Conservation (phyloP, 2,113 vertebrate genomes). For the Telmatochromis sp. region DNA sequence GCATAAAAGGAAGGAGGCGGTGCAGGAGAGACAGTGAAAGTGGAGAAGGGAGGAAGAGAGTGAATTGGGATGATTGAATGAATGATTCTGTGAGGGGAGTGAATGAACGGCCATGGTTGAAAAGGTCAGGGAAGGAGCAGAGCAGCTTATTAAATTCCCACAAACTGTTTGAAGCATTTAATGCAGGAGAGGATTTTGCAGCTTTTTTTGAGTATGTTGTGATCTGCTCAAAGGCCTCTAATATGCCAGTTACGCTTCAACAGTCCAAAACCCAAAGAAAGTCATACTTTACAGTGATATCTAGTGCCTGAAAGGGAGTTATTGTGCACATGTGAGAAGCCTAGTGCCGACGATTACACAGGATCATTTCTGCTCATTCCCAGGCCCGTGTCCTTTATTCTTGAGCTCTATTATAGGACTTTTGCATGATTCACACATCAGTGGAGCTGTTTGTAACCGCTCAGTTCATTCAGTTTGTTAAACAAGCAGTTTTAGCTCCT, state of each 20-base stretch:
- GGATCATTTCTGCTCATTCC: background rate
- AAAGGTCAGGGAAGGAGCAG: constrained; percentile 34
- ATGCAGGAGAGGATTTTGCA: background rate
- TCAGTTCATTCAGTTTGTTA: background rate
- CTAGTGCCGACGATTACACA: background rate
- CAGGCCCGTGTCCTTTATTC: background rate
- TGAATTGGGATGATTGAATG: constrained; percentile 30
- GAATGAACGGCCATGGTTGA: constrained; percentile 23
- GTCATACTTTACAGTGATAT: background rate
- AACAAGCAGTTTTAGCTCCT: background rate
- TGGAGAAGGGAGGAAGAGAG: constrained; percentile 41
- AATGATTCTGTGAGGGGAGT: constrained; percentile 22
- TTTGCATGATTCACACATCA: background rate
- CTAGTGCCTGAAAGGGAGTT: background rate
- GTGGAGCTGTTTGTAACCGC: background rate
- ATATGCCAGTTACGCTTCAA: background rate
- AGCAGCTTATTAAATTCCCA: background rate
- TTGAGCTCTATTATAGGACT: background rate
- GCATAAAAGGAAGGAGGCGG: constrained; percentile 14
- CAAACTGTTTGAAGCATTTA: background rate
- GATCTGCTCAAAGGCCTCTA: background rate
- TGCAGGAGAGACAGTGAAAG: constrained; percentile 41
- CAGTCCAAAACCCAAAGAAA: background rate
- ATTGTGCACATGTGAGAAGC: background rate
- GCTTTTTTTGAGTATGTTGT: background rate